These are phyloP conservation scores for Lasioglossum marginatum DNA, from an alignment of 2,888 invertebrate species.

Conservation along the genomic window DNA sequence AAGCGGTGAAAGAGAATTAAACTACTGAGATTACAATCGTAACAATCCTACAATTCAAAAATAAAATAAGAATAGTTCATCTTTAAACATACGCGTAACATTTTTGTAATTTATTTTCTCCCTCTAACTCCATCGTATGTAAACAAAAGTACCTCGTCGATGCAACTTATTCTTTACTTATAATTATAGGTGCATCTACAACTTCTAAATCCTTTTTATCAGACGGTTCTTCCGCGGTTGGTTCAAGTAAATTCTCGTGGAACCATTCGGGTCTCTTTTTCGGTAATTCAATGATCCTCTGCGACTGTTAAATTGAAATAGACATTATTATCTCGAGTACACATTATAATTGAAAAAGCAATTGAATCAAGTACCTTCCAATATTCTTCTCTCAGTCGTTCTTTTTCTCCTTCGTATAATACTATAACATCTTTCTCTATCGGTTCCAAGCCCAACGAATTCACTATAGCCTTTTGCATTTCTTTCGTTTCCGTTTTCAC, in stretches of 20 bases:
- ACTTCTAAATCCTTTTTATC: constrained; percentile 91
- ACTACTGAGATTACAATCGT: constrained; percentile 12
- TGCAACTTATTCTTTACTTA: constrained; percentile 12
- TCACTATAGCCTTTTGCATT: constrained; percentile 91
- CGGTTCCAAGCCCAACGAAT: constrained; percentile 89
- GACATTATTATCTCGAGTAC: background rate
- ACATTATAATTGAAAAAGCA: constrained; percentile 1
- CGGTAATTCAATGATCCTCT: constrained; percentile 93
- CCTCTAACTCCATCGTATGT: background rate
- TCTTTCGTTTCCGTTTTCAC: constrained; percentile 92
- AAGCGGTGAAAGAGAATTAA: constrained; percentile 10
- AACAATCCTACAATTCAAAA: constrained; percentile 11
- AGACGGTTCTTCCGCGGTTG: constrained; percentile 90
- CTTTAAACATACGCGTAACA: constrained; percentile 14
- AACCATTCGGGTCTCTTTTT: constrained; percentile 96
- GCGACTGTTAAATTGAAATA: constrained; percentile 83
- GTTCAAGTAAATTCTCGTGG: constrained; percentile 92
- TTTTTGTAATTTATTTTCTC: constrained; percentile 18
- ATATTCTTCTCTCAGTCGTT: constrained; percentile 85
- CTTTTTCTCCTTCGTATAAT: constrained; percentile 92
- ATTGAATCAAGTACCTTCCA: constrained; percentile 80
- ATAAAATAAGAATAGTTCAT: constrained; percentile 25
- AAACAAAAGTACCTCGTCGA: constrained; percentile 21
- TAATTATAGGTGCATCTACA: constrained; percentile 85
- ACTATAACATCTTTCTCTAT: constrained; percentile 94